phyloP scores from a whole-genome alignment of 2,113 vertebrate species.

The Pedionomus torquatus region DNA sequence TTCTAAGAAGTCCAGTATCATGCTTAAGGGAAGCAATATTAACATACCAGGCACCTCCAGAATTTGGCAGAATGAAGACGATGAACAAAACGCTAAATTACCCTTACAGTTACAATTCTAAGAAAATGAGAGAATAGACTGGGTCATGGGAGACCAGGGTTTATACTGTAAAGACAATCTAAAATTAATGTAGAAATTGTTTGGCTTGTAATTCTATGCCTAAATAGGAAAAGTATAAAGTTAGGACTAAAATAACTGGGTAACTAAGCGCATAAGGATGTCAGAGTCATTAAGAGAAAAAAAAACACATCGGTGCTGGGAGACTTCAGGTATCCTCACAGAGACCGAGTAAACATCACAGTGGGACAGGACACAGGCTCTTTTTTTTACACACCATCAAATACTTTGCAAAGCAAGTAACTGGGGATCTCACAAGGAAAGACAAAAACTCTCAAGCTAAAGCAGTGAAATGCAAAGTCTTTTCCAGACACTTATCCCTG shows the following conservation, averaged over 20 bases:
- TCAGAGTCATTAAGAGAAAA: neutral
- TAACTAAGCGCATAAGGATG: neutral
- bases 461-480: neutral
- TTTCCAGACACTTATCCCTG: neutral
- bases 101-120: neutral
- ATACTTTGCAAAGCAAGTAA: neutral
- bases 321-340: neutral
- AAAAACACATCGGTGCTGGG: neutral
- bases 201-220: neutral
- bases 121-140: neutral
- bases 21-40: neutral
- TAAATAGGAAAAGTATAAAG: neutral
- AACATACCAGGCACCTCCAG: neutral
- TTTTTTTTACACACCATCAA: neutral
- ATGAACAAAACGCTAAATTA: neutral
- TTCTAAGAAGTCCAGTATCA: neutral
- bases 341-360: neutral
- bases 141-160: neutral
- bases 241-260: neutral
- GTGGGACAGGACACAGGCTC: neutral
- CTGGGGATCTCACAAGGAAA: neutral
- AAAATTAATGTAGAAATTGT: neutral
- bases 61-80: neutral
- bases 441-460: neutral
- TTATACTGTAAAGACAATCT: neutral